A percentile compares a stretch with the other conserved stretches of the same genome.
Evolutionary conservation across 92 coral and sea anemone species (phyloP).

Genomic region (Zoanthus sansibaricus): DNA sequence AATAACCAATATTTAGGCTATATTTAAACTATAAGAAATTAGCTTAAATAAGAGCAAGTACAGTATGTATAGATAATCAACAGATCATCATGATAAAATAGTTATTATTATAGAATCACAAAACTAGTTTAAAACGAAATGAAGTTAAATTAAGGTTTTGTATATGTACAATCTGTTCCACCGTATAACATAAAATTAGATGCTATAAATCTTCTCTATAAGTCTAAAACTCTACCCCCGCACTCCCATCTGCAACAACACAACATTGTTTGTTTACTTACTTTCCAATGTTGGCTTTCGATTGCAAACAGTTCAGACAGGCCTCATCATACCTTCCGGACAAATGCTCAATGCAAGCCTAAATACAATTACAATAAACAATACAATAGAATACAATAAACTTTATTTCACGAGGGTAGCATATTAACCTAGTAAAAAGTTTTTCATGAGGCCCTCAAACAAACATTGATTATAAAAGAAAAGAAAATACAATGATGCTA

Average conservation of each 20-base stretch:
- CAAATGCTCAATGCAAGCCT: constrained; percentile 53
- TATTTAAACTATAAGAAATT: neutral
- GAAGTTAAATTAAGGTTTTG: neutral
- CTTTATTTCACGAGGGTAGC: no score
- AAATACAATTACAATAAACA: no score
- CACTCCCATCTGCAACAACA: neutral
- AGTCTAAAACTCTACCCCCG: neutral
- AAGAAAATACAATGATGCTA: no score
- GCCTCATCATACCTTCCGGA: constrained; percentile 42
- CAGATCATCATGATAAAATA: neutral
- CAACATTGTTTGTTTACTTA: constrained; percentile 9
- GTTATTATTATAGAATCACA: neutral
- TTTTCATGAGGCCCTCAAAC: no score
- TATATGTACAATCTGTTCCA: neutral
- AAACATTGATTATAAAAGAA: no score
- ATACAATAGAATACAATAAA: no score
- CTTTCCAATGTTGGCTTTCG: constrained; percentile 54
- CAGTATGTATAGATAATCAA: neutral
- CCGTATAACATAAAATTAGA: neutral
- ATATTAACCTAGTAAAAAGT: no score
- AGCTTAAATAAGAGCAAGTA: neutral
- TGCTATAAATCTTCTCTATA: neutral
- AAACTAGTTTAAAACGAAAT: neutral
- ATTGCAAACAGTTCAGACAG: constrained; percentile 47
- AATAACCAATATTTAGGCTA: neutral